A percentile compares a stretch with the other conserved stretches of the same genome.
Conservation (phyloP, 2,113 vertebrate species). For the Gymnorhina tibicen region DNA sequence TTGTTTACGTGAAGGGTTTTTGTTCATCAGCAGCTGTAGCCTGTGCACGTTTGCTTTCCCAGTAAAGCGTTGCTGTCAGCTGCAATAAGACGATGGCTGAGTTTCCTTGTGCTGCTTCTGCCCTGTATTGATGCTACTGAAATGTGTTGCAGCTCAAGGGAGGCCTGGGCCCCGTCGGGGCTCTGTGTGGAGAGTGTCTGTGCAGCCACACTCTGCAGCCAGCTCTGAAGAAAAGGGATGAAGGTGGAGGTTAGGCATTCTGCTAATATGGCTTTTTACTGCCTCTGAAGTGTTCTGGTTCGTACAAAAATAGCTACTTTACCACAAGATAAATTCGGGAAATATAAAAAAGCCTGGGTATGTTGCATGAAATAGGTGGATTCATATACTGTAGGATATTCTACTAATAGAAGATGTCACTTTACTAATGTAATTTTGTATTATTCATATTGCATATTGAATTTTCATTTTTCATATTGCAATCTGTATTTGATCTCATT, state of each 20-base stretch:
- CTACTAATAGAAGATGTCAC: background rate
- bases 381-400: background rate
- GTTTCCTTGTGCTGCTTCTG: background rate
- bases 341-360: background rate
- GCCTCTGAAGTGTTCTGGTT: background rate
- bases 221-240: background rate
- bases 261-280: background rate
- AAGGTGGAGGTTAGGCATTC: background rate
- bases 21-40: background rate
- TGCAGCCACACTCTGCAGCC: background rate
- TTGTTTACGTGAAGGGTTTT: background rate
- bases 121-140: background rate
- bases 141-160: background rate
- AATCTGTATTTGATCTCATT: slow-evolving; percentile 42
- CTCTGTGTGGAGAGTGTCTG: background rate
- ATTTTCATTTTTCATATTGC: slow-evolving; percentile 49
- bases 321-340: background rate
- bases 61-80: background rate
- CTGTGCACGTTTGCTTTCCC: background rate
- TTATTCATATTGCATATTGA: slow-evolving; percentile 48
- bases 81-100: background rate
- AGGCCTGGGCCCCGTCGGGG: accelerated
- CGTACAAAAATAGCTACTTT: background rate
- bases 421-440: slow-evolving; percentile 32
- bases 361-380: background rate